Base-by-base conservation (phyloP, 2,797 vertebrate genomes). In the Streptopelia turtur region DNA sequence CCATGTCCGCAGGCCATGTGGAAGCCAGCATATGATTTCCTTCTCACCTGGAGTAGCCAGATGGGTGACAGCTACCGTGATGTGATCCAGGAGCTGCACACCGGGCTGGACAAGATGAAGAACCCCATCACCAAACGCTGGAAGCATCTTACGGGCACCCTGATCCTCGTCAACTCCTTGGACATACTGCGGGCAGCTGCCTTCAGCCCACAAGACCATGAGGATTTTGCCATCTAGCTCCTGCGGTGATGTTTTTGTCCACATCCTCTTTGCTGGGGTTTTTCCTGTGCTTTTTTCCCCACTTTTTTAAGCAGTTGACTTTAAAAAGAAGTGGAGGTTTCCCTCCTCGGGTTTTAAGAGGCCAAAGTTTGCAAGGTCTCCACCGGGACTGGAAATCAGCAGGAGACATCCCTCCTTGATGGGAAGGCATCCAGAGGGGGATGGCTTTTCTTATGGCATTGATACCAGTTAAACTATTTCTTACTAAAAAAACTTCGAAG, bases 11-110 rank as follows among this genome's bases (percentile, higher is more conserved):
- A 99, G 99, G 99, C 99, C 92, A 99, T 99, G 99, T 99, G 99
- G 99, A 99, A 99, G 89, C 99, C 99, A 0, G 99, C 99, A 0
- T 99, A 99, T 0, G 99, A 99, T 97, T 99, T 99, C 95, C 98
- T 99, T 77, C 97, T 99, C 56, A 99, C 99, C 3, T 99, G 99
- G 99, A 99, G 99, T 15, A 98, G 98, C 63, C 99, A 99, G 94
- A 96, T 99, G 5, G 99, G 99, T 1, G 99, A 99, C 97, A 99
- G 99, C 97, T 99, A 99, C 97, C 97, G 99, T 1, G 99, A 99
- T 0, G 98, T 99, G 86, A 99, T 99, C 97, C 99, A 99, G 97
- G 99, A 99, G 95, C 98, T 99, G 37, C 99, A 99, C 96, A 96
- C 97, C 0, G 99, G 99, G 64, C 98, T 99, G 97, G 99, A 99